These are phyloP conservation scores for Atherix ibis DNA, from an alignment of 2,888 invertebrate genomes.

Conservation along the genomic window DNA sequence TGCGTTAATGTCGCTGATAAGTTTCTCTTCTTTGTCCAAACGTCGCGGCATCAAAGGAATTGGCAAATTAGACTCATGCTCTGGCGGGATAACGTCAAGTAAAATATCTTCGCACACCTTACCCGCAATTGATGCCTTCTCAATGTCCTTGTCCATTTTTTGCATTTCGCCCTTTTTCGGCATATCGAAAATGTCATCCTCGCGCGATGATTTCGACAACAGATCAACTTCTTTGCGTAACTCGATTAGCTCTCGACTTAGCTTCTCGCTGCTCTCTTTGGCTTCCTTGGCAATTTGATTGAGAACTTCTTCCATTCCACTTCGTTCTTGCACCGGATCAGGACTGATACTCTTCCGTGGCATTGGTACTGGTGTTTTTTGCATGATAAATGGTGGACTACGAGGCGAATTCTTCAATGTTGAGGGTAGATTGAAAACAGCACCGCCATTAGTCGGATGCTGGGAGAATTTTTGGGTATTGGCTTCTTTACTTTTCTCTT, in stretches of 20 bases:
- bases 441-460: constrained; percentile 29
- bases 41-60: constrained; percentile 15
- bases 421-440: constrained; percentile 27
- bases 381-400: constrained; percentile 21
- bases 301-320: constrained; percentile 50
- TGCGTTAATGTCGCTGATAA: constrained; percentile 27
- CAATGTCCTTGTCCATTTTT: constrained; percentile 24
- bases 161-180: constrained; percentile 1
- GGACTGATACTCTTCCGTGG: constrained; percentile 34
- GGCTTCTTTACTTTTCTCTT: constrained; percentile 17
- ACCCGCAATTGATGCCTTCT: constrained; percentile 34
- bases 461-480: constrained; percentile 19
- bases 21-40: constrained; percentile 24
- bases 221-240: constrained; percentile 25
- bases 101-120: constrained; percentile 35
- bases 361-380: constrained; percentile 40
- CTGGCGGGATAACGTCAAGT: constrained; percentile 27
- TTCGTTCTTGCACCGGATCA: constrained; percentile 35
- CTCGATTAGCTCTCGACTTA: constrained; percentile 49
- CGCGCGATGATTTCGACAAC: neutral
- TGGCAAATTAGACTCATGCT: constrained; percentile 8
- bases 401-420: constrained; percentile 17
- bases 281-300: constrained; percentile 61
- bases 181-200: neutral
- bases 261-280: constrained; percentile 53